Base-by-base conservation (phyloP, 2,797 vertebrate genomes). In the Coilia nasus region DNA sequence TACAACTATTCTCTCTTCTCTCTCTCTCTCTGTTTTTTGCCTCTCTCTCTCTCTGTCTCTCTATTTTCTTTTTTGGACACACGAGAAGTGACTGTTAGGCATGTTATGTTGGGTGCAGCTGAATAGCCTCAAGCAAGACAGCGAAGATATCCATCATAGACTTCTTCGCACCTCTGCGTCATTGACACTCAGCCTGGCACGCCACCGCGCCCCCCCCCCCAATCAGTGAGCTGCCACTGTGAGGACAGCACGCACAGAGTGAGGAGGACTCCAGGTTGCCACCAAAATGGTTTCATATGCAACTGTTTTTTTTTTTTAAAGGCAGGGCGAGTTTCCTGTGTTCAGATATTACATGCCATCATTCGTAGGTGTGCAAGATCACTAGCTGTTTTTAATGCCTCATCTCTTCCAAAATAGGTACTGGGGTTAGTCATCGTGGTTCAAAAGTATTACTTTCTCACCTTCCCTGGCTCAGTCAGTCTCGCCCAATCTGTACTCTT, bases 81-180 rank as follows among this genome's bases (percentile, higher is more conserved):
- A 78, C 35, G 71, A 78, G 71, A 78, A 44, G 35, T 78, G 71
- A 78, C 71, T 44, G 71, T 41, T 78, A 78, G 19, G 71, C 71
- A 44, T 44, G 71, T 44, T 31, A 41, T 78, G 71, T 21, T 19
- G 71, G 71, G 71, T 78, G 71, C 71, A 78, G 71, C 71, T 78
- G 71, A 78, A 41, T 41, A 41, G 71, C 71, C 71, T 44, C 15
- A 44, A 44, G 71, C 31, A 31, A 78, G 31, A 78, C 31, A 78
- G 71, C 4, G 7, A 44, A 44, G 71, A 9, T 17, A 78, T 78
- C 35, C 31, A 44, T 78, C 71, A 78, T 6, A 78, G 71, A 21
- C 31, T 17, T 7, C 35, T 78, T 14, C n/a, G 19, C 71, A 78
- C 71, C 35, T 78, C 71, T 78, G 71, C 35, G 41, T 78, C 71